Evolutionary conservation across 2,888 invertebrate genomes (phyloP), one percentile per base, ranked within the genome.

Genomic region (Eupelmus urozonus): DNA sequence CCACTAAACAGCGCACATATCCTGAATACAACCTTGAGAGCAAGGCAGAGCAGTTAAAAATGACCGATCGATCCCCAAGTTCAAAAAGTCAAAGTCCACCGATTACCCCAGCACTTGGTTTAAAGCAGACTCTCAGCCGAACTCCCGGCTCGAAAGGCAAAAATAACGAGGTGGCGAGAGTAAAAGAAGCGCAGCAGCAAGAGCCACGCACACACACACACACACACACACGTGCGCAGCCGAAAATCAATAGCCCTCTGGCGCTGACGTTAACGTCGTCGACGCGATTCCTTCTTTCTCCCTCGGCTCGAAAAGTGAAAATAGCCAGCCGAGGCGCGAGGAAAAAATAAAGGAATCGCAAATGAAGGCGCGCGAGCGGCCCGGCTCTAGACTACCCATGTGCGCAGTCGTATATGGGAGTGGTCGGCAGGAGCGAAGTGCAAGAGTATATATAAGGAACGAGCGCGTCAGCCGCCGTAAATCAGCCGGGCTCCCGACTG

Each of bases 401-500:
- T 72, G 63, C 55, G 63, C 63, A 51, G 71, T 45, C 23, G n/a
- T 25, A 25, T n/a, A 57, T 57, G 74, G 74, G 74, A 75, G 76
- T 70, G 70, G 76, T 29, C 57, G 49, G 7, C 67, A 20, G 16
- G 11, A 11, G 11, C 20, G 20, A 13, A 40, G 49, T 4, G 25
- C 25, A 1, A n/a, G 65, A 65, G 18, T 3, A 42, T 9, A 27
- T 40, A 40, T 9, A 25, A 65, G 49, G 18, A 40, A 62, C 63
- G 63, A 18, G 45, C 45, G 34, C 65, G 67, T 55, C 67, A 55
- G 62, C 20, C 62, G 62, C 53, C 55, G 67, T 76, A 76, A 76
- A 76, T 76, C 75, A 76, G 23, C 42, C 42, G 7, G 25, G n/a
- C 13, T 29, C 65, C 65, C 49, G 70, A 34, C 70, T 70, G 65